These are phyloP conservation scores for Psittacus erithacus DNA, from an alignment of 2,113 vertebrate genomes.

Conservation along the genomic window DNA sequence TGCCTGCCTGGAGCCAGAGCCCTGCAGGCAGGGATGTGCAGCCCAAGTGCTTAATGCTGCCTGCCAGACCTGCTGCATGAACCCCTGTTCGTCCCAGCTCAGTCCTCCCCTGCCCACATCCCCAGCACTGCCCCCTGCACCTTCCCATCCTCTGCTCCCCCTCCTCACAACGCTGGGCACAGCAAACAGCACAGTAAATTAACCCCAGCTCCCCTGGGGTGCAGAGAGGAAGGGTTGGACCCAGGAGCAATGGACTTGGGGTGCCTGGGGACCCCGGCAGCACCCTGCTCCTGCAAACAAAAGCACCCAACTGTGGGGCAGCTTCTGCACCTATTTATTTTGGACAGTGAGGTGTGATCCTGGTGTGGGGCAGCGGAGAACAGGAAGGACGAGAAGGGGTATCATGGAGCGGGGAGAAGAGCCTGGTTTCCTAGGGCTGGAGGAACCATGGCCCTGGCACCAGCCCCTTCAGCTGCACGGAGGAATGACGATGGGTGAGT, in stretches of 20 bases:
- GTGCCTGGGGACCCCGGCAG: background rate
- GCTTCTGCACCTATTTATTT: slow-evolving; percentile 38
- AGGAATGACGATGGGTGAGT: fast-evolving
- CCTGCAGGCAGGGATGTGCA: background rate
- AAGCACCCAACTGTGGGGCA: background rate
- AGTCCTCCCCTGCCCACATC: background rate
- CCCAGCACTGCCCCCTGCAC: background rate
- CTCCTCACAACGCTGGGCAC: fast-evolving
- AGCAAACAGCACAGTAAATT: background rate
- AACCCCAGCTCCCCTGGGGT: fast-evolving
- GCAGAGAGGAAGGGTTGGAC: background rate
- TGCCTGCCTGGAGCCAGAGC: background rate
- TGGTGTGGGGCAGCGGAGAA: background rate
- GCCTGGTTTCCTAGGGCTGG: background rate
- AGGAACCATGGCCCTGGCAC: fast-evolving
- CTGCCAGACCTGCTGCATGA: background rate
- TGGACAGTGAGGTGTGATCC: background rate
- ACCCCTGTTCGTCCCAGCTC: background rate
- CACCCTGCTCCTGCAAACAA: background rate
- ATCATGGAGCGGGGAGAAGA: background rate
- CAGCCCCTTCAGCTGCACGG: background rate
- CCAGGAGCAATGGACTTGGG: background rate
- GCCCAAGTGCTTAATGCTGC: background rate
- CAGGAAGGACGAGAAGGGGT: background rate
- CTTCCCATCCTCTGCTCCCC: background rate